Percentiles rank a stretch among this genome's conserved stretches.
Evolutionary conservation across 2,888 invertebrate species (phyloP).

Genomic region (Agrypnus murinus): DNA sequence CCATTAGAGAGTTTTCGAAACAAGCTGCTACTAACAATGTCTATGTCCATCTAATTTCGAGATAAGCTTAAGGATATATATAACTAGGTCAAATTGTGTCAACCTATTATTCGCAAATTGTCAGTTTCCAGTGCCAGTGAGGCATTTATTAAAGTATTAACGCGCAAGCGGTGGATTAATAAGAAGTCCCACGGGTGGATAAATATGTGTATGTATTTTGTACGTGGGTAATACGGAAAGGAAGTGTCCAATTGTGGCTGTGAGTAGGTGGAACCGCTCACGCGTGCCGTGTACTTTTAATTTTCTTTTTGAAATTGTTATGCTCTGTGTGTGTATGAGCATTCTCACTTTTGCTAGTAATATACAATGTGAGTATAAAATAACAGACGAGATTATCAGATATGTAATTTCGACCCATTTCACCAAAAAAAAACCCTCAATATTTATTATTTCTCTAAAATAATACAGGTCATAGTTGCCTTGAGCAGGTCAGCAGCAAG

Average conservation of each 20-base stretch:
- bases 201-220: constrained; percentile 37
- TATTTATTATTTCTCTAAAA: too few relatives aligned
- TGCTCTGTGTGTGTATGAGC: constrained; percentile 1
- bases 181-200: constrained; percentile 51
- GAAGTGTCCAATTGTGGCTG: constrained; percentile 53
- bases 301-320: constrained; percentile 30
- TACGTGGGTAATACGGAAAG: constrained; percentile 50
- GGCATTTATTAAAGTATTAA: constrained; percentile 42
- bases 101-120: constrained; percentile 37
- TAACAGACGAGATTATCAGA: too few relatives aligned
- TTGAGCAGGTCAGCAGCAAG: too few relatives aligned
- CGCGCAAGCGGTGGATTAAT: constrained; percentile 42
- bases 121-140: constrained; percentile 39
- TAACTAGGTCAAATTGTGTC: constrained; percentile 42
- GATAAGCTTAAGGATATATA: not conserved
- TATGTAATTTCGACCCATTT: too few relatives aligned
- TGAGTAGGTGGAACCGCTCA: constrained; percentile 52
- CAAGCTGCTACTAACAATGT: too few relatives aligned
- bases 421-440: too few relatives aligned
- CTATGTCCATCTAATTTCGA: not conserved
- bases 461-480: too few relatives aligned
- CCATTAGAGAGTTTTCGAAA: not conserved
- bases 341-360: not conserved
- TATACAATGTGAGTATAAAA: too few relatives aligned
- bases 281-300: constrained; percentile 50